Conservation (phyloP, 2,113 vertebrate genomes). For the Pristiophorus japonicus region DNA sequence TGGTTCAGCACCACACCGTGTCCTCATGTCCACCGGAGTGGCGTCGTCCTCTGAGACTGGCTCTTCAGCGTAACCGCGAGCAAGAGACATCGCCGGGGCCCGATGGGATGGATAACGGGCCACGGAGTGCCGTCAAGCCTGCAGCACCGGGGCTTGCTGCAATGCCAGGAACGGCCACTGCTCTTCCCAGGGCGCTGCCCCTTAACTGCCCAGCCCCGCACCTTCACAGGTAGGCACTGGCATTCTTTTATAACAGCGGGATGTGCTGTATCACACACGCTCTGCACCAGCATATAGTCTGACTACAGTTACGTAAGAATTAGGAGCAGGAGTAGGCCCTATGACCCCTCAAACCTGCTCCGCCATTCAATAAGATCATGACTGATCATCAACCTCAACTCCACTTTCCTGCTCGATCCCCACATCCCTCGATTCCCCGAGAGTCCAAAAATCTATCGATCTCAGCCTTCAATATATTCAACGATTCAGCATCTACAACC, state of each 20-base stretch:
- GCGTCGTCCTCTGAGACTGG: conserved; percentile 72
- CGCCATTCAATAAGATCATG: too few species aligned
- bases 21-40: conserved; percentile 59
- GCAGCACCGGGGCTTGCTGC: conserved; percentile 28
- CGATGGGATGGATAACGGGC: not conserved
- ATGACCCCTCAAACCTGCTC: too few species aligned
- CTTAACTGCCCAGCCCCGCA: conserved; percentile 73
- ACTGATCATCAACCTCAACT: too few species aligned
- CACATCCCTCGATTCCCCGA: too few species aligned
- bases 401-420: too few species aligned
- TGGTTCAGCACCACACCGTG: conserved; percentile 68
- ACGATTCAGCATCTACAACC: too few species aligned
- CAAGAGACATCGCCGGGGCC: conserved; percentile 28
- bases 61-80: conserved; percentile 46
- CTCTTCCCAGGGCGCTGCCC: conserved; percentile 61
- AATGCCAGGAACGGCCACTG: conserved; percentile 1
- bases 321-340: too few species aligned
- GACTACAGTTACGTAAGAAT: too few species aligned
- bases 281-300: not conserved
- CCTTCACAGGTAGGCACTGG: conserved; percentile 68
- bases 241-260: too few species aligned
- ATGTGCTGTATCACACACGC: not conserved
- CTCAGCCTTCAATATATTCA: too few species aligned
- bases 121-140: too few species aligned
- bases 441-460: too few species aligned